Evolutionary conservation across 2,113 vertebrate genomes (phyloP), one percentile per base, ranked within the genome.

Genomic region (Engraulis encrasicolus): DNA sequence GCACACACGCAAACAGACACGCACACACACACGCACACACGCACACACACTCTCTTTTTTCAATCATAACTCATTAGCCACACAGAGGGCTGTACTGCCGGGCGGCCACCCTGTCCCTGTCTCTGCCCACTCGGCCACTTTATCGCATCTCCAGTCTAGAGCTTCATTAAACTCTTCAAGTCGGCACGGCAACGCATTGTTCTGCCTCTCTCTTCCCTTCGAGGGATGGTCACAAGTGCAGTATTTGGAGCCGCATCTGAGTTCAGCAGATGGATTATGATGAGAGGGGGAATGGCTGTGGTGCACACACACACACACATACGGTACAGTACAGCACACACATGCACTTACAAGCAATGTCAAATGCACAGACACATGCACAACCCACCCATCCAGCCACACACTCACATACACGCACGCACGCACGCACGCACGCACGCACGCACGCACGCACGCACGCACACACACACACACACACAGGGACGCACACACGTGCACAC

Each of bases 151-250:
- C 66, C 66, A 74, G 27, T 31, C 14, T 31, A 14, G 15, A 74
- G 66, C 66, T 74, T 74, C 66, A 74, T 74, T 74, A 74, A 74
- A 74, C 31, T 74, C 61, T 27, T 71, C 20, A 27, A 71, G 27
- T 36, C 27, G 66, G 9, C 31, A n/a, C n/a, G n/a, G n/a, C n/a
- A n/a, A n/a, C 18, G 31, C 4, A 74, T 34, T 34, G 66, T 34
- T 34, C 11, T 2, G 27, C 27, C 66, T 61, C 58, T n/a, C 54
- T 58, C 54, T 58, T 6, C 27, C 61, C 11, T 27, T 12, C 12
- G n/a, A 61, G 66, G 5, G 23, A 74, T 3, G 66, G 27, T 34
- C 27, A 71, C 31, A 34, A 34, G 5, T n/a, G 12, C 27, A 15
- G 66, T 31, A 34, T 74, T 34, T 74, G 34, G 31, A 5, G 40